phyloP scores from a whole-genome alignment of 35 echinoderm and acorn worm genomes.

The Chiridota heheva region DNA sequence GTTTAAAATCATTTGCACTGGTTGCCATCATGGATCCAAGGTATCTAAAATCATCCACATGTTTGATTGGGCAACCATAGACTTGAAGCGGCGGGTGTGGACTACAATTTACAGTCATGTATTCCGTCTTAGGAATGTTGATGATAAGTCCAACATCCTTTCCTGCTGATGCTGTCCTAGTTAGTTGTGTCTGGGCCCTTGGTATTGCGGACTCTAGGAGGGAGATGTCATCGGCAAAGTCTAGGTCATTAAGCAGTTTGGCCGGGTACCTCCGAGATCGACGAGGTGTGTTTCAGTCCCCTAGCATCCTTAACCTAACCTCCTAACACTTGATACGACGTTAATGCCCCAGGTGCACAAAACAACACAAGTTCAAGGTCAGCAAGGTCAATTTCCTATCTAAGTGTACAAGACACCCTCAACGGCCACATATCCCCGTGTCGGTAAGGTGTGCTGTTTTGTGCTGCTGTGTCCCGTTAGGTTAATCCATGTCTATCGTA shows the following conservation, averaged over 20 bases:
- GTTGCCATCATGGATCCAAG: neutral
- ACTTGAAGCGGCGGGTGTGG: slow-evolving; percentile 32
- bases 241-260: slow-evolving; percentile 47
- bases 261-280: slow-evolving; percentile 38
- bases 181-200: slow-evolving; percentile 14
- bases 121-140: slow-evolving; percentile 16
- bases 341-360: no score
- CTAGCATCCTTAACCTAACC: no score
- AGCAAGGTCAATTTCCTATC: no score
- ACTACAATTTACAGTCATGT: slow-evolving; percentile 1
- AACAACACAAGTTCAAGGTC: no score
- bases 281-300: no score
- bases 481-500: no score
- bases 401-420: no score
- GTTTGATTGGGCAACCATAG: slow-evolving; percentile 16
- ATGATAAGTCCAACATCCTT: slow-evolving; percentile 23
- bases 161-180: slow-evolving; percentile 17
- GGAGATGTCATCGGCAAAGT: slow-evolving; percentile 46
- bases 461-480: no score
- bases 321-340: no score
- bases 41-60: slow-evolving; percentile 45
- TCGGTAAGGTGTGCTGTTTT: no score
- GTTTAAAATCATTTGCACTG: neutral
- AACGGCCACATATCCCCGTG: no score
- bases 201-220: slow-evolving; percentile 26